Evolutionary conservation across 1,140 invertebrate species (phyloP).

Genomic region (Formica exsecta): DNA sequence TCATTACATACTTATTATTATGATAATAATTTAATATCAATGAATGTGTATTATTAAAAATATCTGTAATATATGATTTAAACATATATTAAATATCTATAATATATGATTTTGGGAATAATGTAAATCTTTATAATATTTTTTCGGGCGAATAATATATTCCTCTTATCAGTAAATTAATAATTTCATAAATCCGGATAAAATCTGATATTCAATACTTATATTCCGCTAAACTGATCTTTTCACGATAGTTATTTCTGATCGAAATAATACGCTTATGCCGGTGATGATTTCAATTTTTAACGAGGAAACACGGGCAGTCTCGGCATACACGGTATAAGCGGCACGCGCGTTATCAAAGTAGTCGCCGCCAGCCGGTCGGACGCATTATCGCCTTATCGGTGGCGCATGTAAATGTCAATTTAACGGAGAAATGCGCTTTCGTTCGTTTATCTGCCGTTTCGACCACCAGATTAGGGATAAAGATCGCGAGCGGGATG

Average conservation of each 20-base stretch:
- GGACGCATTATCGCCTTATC: slow-evolving; percentile 56
- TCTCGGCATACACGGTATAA: not conserved
- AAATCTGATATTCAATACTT: not conserved
- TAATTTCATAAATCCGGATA: not conserved
- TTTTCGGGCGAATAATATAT: not conserved
- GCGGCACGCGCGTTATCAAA: not conserved
- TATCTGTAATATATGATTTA: not conserved
- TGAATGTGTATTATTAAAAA: not conserved
- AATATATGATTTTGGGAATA: not conserved
- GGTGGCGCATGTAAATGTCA: slow-evolving; percentile 25
- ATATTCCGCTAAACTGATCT: not conserved
- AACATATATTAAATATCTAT: not conserved
- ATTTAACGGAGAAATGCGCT: slow-evolving; percentile 47
- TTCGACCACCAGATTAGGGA: slow-evolving; percentile 23
- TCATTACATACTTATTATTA: not conserved
- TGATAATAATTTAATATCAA: not conserved
- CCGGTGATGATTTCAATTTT: slow-evolving; percentile 49
- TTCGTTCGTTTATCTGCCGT: slow-evolving; percentile 47
- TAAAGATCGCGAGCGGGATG: slow-evolving; percentile 37
- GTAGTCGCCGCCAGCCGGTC: not conserved
- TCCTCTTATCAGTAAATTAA: not conserved
- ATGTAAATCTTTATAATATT: not conserved
- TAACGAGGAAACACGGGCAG: slow-evolving; percentile 15
- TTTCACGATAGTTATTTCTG: not conserved
- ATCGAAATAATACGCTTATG: slow-evolving; percentile 15